These are phyloP conservation scores for Ginglymostoma cirratum DNA, from an alignment of 2,113 vertebrate species.

Conservation along the genomic window DNA sequence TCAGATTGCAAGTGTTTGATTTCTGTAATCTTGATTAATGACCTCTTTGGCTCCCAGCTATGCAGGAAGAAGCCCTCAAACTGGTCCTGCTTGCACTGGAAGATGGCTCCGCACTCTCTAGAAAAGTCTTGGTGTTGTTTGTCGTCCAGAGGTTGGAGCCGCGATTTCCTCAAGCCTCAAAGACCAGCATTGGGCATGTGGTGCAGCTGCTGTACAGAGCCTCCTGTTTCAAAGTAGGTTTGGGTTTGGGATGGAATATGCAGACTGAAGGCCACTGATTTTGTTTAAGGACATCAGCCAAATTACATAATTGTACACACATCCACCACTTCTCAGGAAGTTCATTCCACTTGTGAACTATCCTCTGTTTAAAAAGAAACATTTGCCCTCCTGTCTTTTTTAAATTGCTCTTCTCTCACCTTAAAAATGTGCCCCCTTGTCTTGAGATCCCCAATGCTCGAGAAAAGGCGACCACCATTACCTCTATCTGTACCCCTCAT, in stretches of 20 bases:
- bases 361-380: too few species aligned
- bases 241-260: not conserved
- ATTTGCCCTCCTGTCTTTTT: too few species aligned
- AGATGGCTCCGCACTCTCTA: conserved; percentile 89
- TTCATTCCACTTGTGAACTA: too few species aligned
- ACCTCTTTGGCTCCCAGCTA: conserved; percentile 62
- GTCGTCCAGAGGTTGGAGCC: conserved; percentile 95
- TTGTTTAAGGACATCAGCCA: not conserved
- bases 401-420: too few species aligned
- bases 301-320: not conserved
- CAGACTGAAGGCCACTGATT: not conserved
- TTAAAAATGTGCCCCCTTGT: too few species aligned
- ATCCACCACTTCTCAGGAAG: too few species aligned
- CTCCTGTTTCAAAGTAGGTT: conserved; percentile 87
- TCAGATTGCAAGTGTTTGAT: not conserved
- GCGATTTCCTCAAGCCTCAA: conserved; percentile 92
- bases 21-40: not conserved
- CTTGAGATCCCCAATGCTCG: too few species aligned
- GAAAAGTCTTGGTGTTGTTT: conserved; percentile 95
- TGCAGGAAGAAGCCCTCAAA: conserved; percentile 96
- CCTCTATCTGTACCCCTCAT: too few species aligned
- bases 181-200: conserved; percentile 97
- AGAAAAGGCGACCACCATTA: too few species aligned
- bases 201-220: conserved; percentile 96
- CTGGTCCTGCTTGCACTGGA: conserved; percentile 89